Conservation (phyloP, 2,113 vertebrate genomes). For the Megatriorchis doriae region DNA sequence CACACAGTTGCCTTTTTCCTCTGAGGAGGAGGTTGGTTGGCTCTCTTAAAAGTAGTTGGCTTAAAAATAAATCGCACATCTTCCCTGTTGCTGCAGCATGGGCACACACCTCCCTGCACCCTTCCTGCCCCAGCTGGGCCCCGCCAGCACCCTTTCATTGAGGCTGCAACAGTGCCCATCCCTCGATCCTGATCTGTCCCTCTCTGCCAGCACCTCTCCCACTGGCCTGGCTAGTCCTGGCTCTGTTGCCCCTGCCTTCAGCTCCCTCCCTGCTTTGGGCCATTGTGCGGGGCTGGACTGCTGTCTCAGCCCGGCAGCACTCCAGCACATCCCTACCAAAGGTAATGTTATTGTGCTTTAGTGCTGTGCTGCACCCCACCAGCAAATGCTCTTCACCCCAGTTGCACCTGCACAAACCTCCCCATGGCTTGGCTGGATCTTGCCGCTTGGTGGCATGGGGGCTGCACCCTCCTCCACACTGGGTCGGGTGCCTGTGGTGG, state of each 20-base stretch:
- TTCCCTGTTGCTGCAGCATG: not conserved
- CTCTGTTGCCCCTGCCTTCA: not conserved
- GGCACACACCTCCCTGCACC: not conserved
- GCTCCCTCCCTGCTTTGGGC: not conserved
- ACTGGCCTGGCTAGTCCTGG: not conserved
- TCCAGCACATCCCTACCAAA: not conserved
- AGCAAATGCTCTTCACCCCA: not conserved
- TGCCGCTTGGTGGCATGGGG: no score
- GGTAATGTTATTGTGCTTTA: not conserved
- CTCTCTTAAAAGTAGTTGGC: not conserved
- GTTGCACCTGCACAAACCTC: accelerated
- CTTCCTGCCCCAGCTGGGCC: not conserved
- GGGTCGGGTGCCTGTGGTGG: not conserved
- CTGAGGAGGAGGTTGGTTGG: not conserved
- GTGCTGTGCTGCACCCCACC: not conserved
- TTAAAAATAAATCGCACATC: not conserved
- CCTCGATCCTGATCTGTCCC: not conserved
- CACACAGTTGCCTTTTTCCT: not conserved
- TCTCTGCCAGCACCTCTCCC: not conserved
- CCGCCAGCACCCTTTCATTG: accelerated
- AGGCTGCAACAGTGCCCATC: not conserved
- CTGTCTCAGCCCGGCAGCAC: not conserved
- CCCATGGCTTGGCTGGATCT: not conserved
- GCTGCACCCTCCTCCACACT: not conserved
- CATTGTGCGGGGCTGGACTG: not conserved